Percentiles rank a stretch among this genome's conserved stretches.
phyloP scores from a whole-genome alignment of 2,888 invertebrate species.

The Drosophila lutescens region DNA sequence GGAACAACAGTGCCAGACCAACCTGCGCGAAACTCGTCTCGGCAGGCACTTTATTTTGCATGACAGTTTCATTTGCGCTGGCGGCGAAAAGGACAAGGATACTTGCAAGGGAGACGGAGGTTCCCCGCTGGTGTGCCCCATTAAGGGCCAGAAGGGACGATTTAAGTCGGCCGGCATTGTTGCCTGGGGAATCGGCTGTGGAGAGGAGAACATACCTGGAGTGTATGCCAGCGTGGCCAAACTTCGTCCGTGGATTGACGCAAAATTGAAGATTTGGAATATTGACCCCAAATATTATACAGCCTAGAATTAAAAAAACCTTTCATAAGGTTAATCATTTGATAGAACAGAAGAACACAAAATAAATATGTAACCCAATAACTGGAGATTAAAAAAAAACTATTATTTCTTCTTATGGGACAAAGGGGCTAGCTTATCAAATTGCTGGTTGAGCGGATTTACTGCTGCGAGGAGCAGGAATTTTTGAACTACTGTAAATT shows the following conservation, averaged over 20 bases:
- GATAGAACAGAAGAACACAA: too few species aligned
- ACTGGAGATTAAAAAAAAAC: too few species aligned
- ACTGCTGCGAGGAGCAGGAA: too few species aligned
- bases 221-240: constrained; percentile 90
- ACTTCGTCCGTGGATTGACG: constrained; percentile 89
- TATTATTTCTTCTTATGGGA: too few species aligned
- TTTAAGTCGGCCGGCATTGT: constrained; percentile 87
- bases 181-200: constrained; percentile 93
- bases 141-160: constrained; percentile 81
- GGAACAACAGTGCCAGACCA: constrained; percentile 83
- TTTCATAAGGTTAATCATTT: too few species aligned
- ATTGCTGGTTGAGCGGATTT: too few species aligned
- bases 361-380: too few species aligned
- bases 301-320: constrained; percentile 51
- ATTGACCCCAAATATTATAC: constrained; percentile 66
- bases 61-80: constrained; percentile 90
- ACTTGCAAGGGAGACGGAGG: constrained; percentile 92
- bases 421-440: too few species aligned
- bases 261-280: constrained; percentile 81
- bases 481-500: too few species aligned
- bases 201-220: constrained; percentile 88
- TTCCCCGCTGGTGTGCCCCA: constrained; percentile 90
- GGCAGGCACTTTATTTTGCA: constrained; percentile 89
- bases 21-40: constrained; percentile 88
- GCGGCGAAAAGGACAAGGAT: constrained; percentile 89